Conservation (phyloP, 1,140 invertebrate species). For the Yoshiicerus persimilis region DNA sequence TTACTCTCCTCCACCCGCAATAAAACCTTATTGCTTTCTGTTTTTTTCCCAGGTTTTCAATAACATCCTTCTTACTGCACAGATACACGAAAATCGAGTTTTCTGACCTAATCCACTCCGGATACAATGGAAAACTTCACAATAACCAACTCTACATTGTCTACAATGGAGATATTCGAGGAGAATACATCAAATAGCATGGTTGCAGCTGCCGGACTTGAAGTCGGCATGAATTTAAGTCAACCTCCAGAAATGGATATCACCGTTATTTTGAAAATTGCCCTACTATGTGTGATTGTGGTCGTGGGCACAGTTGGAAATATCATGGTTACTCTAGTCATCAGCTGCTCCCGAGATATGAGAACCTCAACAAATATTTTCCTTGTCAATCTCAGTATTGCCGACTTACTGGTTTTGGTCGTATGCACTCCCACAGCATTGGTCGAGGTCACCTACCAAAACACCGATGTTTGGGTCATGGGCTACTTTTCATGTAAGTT, state of each 20-base stretch:
- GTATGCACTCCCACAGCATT: slow-evolving; percentile 77
- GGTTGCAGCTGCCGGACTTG: neutral
- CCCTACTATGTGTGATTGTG: slow-evolving; percentile 29
- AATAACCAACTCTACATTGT: neutral
- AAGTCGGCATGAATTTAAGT: neutral
- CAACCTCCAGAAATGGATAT: neutral
- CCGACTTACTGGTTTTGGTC: slow-evolving; percentile 85
- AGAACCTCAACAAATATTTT: slow-evolving; percentile 93
- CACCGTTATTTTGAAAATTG: slow-evolving; percentile 29
- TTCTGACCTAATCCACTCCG: neutral
- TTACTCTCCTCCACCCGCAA: neutral
- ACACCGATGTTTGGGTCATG: slow-evolving; percentile 39
- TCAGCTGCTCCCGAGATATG: slow-evolving; percentile 86
- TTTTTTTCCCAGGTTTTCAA: neutral
- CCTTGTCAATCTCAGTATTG: slow-evolving; percentile 85
- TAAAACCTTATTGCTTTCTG: neutral
- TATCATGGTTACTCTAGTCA: slow-evolving; percentile 86
- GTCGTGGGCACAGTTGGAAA: slow-evolving; percentile 65
- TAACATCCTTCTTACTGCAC: neutral
- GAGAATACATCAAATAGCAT: neutral
- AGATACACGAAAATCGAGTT: neutral
- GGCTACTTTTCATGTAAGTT: slow-evolving; percentile 43
- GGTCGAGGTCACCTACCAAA: slow-evolving; percentile 45
- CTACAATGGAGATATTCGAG: too few species aligned
- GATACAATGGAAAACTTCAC: neutral